These are phyloP conservation scores for Physocephala rufipes DNA, from an alignment of 2,888 invertebrate species.

Conservation along the genomic window DNA sequence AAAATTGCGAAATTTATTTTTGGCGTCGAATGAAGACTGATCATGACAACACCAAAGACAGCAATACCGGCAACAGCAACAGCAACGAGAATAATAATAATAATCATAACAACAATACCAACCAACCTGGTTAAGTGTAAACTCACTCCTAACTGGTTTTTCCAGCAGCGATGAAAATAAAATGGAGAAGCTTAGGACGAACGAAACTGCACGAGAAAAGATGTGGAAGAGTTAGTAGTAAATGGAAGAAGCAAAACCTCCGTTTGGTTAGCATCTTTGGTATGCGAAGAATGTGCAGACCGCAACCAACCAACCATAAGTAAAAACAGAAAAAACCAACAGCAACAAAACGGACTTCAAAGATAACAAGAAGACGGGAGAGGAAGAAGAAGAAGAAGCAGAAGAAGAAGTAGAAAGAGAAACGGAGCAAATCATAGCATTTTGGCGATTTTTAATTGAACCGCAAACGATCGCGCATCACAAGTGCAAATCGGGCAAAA, in stretches of 20 bases:
- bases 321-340: too few relatives aligned
- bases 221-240: background rate
- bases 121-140: background rate
- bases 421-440: background rate
- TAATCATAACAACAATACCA: too few relatives aligned
- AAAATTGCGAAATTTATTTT: slow-evolving; percentile 12
- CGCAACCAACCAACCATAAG: too few relatives aligned
- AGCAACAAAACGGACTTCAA: background rate
- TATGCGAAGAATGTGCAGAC: background rate
- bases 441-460: slow-evolving; percentile 6
- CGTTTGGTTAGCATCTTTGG: background rate
- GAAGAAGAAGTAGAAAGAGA: too few relatives aligned
- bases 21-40: background rate
- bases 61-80: slow-evolving; percentile 4
- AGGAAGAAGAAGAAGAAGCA: too few relatives aligned
- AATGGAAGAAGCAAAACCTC: background rate
- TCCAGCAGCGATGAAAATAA: background rate
- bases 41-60: background rate
- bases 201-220: background rate
- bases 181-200: background rate
- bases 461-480: too few relatives aligned
- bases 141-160: background rate
- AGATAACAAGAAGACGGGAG: too few relatives aligned
- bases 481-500: background rate
- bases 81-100: background rate